Evolutionary conservation across 2,888 invertebrate genomes (phyloP).

Genomic region (Amblyteles armatorius): DNA sequence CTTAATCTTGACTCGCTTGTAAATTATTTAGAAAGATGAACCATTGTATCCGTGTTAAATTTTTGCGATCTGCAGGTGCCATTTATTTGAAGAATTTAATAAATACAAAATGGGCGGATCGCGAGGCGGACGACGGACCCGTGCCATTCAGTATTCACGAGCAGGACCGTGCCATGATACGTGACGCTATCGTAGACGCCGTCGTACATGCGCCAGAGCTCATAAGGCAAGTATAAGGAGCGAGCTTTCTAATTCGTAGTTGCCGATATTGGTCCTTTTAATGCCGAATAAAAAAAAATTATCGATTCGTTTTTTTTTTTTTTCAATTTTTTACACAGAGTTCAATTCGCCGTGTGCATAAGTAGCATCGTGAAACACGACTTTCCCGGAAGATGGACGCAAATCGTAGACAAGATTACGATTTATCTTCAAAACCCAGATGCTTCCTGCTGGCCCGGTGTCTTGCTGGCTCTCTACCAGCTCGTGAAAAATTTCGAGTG

Average conservation of each 20-base stretch:
- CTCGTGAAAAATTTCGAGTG: conserved; percentile 95
- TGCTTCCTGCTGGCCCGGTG: conserved; percentile 95
- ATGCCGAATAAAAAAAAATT: background rate
- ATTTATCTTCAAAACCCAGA: conserved; percentile 97
- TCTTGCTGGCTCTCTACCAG: conserved; percentile 95
- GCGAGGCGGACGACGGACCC: conserved; percentile 90
- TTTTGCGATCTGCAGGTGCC: conserved; percentile 86
- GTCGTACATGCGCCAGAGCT: conserved; percentile 96
- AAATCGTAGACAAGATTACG: conserved; percentile 97
- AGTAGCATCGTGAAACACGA: conserved; percentile 97
- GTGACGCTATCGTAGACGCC: conserved; percentile 98
- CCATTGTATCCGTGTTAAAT: conserved; percentile 3
- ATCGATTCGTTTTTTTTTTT: background rate
- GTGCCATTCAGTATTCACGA: conserved; percentile 96
- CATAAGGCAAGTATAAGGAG: conserved; percentile 85
- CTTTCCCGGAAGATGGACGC: conserved; percentile 98
- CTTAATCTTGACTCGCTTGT: background rate
- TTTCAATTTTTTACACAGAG: conserved; percentile 85
- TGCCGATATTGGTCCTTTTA: background rate
- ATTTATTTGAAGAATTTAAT: conserved; percentile 98
- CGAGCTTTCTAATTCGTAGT: background rate
- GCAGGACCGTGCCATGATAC: conserved; percentile 96
- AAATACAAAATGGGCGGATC: conserved; percentile 94
- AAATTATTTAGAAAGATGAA: background rate
- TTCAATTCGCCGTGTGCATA: conserved; percentile 96